Percentiles rank a stretch among this genome's conserved stretches.
phyloP scores from a whole-genome alignment of 2,888 invertebrate species.

The Conchocele bisecta region DNA sequence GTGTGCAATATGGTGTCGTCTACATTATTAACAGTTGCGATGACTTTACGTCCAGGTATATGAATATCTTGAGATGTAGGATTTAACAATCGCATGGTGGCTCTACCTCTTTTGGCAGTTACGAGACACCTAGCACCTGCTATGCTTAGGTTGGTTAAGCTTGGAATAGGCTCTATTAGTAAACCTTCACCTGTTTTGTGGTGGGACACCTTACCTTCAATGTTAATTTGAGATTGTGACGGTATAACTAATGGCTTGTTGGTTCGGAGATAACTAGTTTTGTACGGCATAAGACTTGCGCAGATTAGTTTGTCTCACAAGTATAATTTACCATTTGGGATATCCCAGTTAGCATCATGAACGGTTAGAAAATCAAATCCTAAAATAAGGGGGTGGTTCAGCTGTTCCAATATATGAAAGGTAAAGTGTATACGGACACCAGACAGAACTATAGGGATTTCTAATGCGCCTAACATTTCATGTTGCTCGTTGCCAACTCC shows the following conservation, averaged over 20 bases:
- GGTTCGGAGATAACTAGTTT: neutral
- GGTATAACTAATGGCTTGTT: neutral
- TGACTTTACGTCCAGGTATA: constrained; percentile 1
- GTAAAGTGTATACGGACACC: neutral
- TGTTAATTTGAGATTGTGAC: neutral
- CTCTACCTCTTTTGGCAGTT: neutral
- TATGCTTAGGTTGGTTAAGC: neutral
- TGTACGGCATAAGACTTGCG: neutral
- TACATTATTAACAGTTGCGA: neutral
- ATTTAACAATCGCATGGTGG: neutral
- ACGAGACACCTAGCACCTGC: no score
- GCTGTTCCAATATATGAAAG: neutral
- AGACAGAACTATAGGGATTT: neutral
- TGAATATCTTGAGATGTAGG: neutral
- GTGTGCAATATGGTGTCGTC: neutral
- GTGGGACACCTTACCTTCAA: neutral
- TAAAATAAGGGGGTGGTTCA: neutral
- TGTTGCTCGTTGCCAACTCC: neutral
- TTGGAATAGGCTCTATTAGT: neutral
- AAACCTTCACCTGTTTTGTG: neutral
- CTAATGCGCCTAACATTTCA: neutral
- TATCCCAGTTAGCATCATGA: no score
- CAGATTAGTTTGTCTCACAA: neutral
- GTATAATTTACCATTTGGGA: neutral
- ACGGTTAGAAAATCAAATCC: no score